Evolutionary conservation across 2,797 vertebrate genomes (phyloP), one percentile per base, ranked within the genome.

Genomic region (Austrolebias charrua): DNA sequence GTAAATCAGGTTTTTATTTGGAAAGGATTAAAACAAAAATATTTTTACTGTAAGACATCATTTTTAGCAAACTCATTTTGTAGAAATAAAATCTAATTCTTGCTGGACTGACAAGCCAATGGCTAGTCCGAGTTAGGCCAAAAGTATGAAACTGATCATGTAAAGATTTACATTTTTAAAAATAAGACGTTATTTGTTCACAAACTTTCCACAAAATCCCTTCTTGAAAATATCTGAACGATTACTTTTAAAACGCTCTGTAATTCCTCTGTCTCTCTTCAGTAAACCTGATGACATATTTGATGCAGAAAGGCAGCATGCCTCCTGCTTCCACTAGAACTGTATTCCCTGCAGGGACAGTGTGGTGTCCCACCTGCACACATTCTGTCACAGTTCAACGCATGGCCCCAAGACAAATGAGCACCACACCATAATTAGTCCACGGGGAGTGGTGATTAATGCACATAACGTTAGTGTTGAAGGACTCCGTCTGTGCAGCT

Each of bases 361-460:
- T 55, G 53, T 44, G 45, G 38, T 51, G 20, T 67, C 61, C 45
- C 56, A n/a, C 57, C n/a, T 3, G 0, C 63, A 60, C 73, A 74
- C 76, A 28, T 33, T 51, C 63, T 65, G 54, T 65, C 73, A 60
- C 71, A 60, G 40, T 55, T 38, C 67, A 16, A 75, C 53, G 55
- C 63, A 64, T 52, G 66, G 75, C 54, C 40, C 47, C 9, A 19
- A 67, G 62, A 83, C 73, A 71, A 81, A 79, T 70, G 67, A 82
- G 50, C 54, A 48, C 18, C 6, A 43, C 55, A n/a, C 47, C 47
- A 63, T 81, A 81, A 85, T 86, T 64, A 83, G 66, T 79, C 75
- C 45, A 40, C 35, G 31, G 57, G 79, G 80, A 81, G 45, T 60
- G 1, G 71, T 74, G 79, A 88, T 86, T 72, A 83, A 81, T 70